phyloP scores from a whole-genome alignment of 2,888 invertebrate genomes.

The Rhamnusium bicolor region DNA sequence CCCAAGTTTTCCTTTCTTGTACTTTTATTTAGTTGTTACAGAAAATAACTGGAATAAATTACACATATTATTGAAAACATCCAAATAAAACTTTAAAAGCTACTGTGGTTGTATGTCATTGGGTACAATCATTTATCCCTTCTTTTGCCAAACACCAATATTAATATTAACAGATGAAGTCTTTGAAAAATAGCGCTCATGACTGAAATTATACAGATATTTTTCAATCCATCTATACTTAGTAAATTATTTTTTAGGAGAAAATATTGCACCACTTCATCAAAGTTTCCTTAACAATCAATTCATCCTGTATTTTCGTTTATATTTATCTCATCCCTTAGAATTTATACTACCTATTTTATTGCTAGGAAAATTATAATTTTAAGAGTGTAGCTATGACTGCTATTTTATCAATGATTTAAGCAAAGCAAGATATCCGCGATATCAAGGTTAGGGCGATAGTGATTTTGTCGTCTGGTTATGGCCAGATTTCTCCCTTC shows the following conservation, averaged over 20 bases:
- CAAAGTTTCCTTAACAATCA: background rate
- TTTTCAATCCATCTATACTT: too few species aligned
- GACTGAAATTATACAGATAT: too few species aligned
- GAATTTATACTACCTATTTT: slow-evolving; percentile 11
- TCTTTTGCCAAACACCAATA: too few species aligned
- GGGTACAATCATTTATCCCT: too few species aligned
- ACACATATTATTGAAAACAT: too few species aligned
- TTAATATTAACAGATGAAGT: too few species aligned
- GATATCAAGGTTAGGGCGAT: background rate
- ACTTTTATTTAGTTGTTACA: too few species aligned
- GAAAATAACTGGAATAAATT: too few species aligned
- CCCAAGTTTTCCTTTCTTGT: background rate
- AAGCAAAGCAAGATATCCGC: slow-evolving; percentile 23
- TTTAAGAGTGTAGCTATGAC: slow-evolving; percentile 17
- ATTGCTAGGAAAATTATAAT: slow-evolving; percentile 20
- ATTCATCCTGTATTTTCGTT: background rate
- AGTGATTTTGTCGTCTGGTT: slow-evolving; percentile 17
- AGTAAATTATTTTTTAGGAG: too few species aligned
- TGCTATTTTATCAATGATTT: slow-evolving; percentile 33
- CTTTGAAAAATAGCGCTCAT: background rate
- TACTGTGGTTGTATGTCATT: too few species aligned
- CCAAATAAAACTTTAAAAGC: too few species aligned
- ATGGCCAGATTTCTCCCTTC: slow-evolving; percentile 15
- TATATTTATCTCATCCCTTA: slow-evolving; percentile 1
- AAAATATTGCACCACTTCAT: background rate